phyloP scores from a whole-genome alignment of 2,888 invertebrate genomes.

The Clunio marinus region DNA sequence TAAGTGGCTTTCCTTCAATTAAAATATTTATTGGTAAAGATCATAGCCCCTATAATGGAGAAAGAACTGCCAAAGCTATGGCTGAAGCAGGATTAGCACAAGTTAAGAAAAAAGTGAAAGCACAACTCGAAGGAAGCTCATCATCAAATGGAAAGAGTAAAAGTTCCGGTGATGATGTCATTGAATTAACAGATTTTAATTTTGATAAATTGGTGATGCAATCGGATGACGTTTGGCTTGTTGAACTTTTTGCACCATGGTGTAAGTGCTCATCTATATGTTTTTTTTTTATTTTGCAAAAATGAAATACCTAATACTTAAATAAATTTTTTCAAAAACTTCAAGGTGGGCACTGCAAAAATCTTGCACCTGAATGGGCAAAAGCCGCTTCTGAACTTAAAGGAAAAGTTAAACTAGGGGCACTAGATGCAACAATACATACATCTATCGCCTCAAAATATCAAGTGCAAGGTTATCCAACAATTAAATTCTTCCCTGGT shows the following conservation, averaged over 20 bases:
- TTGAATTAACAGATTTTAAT: slow-evolving; percentile 93
- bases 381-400: slow-evolving; percentile 90
- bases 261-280: slow-evolving; percentile 55
- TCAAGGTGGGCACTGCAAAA: slow-evolving; percentile 77
- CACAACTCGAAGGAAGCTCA: slow-evolving; percentile 60
- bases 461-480: slow-evolving; percentile 90
- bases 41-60: slow-evolving; percentile 76
- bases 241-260: slow-evolving; percentile 97
- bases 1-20: slow-evolving; percentile 91
- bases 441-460: slow-evolving; percentile 75
- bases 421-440: slow-evolving; percentile 93
- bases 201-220: slow-evolving; percentile 87
- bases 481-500: slow-evolving; percentile 85
- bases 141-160: slow-evolving; percentile 40
- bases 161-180: slow-evolving; percentile 55
- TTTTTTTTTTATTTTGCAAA: background rate
- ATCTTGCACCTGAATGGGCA: slow-evolving; percentile 93
- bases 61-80: slow-evolving; percentile 78
- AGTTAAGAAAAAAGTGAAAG: slow-evolving; percentile 68
- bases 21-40: slow-evolving; percentile 89
- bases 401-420: slow-evolving; percentile 94
- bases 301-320: too few species aligned
- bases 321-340: background rate
- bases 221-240: slow-evolving; percentile 94
- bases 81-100: slow-evolving; percentile 81